Base-by-base conservation (phyloP, 2,888 invertebrate genomes). In the Euzetes globulus region DNA sequence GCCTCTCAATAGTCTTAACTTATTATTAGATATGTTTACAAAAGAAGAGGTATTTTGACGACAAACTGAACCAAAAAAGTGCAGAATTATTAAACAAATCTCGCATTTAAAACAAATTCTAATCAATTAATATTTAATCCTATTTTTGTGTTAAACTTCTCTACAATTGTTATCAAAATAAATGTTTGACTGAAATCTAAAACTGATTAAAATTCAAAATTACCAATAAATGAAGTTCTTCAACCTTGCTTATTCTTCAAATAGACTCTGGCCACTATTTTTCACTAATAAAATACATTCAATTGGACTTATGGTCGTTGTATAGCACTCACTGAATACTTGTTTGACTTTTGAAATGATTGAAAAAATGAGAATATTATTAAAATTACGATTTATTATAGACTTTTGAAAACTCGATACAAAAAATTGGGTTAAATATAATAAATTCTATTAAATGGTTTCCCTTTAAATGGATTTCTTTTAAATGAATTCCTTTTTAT, bases 131-230 rank as follows among this genome's bases (percentile, higher is more conserved):
- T 58, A 27, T 27, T 58, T 58, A 27, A 58, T 29, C 58, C 22
- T 58, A 58, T 58, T 58, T 52, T 58, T 58, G 58, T 58, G 58
- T 58, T 15, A 58, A 41, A 41, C 27, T 27, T 27, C 25, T 58
- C 58, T 27, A 58, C 58, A 25, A 27, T 22, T 50, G 50, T 50
- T 50, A 50, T 50, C 50, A 50, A 50, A n/a, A 19, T 58, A 52
- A 25, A 22, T 52, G 19, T 58, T 58, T 25, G 58, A 29, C 27
- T 29, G 6, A 58, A 58, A 11, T 58, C 29, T 58, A 58, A 58
- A 29, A 29, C 13, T 15, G 11, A 25, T 58, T 58, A 17, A 58
- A 58, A 2, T 58, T 22, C 27, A 58, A 58, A 29, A 19, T 50
- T 19, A 17, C 13, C 72, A 72, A 55, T 72, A 37, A 60, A n/a